phyloP scores from a whole-genome alignment of 2,113 vertebrate species.

The Brachyhypopomus gauderio region DNA sequence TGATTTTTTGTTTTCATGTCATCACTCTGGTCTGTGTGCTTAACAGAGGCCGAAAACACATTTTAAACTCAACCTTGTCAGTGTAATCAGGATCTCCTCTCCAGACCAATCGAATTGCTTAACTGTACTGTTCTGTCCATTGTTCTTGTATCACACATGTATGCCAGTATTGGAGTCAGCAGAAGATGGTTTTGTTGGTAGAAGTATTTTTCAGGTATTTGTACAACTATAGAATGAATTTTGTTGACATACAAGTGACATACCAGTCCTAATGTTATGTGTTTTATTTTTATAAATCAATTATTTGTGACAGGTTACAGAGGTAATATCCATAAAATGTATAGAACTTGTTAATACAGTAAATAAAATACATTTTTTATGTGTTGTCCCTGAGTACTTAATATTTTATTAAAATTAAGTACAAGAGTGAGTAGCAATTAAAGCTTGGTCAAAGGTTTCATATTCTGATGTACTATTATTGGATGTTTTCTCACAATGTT shows the following conservation, averaged over 20 bases:
- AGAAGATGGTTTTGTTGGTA: slow-evolving; percentile 47
- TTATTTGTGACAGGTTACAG: slow-evolving; percentile 74
- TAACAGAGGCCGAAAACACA: slow-evolving; percentile 13
- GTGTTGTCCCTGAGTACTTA: slow-evolving; percentile 67
- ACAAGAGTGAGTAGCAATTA: neutral
- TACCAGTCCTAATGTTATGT: slow-evolving; percentile 63
- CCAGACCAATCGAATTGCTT: neutral
- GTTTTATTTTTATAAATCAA: slow-evolving; percentile 81
- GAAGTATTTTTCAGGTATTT: slow-evolving; percentile 57
- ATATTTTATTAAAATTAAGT: slow-evolving; percentile 12
- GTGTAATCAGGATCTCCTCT: slow-evolving; percentile 46
- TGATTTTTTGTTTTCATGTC: slow-evolving; percentile 19
- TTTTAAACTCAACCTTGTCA: slow-evolving; percentile 21
- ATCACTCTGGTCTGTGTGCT: slow-evolving; percentile 20
- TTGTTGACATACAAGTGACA: slow-evolving; percentile 54
- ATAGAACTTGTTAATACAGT: slow-evolving; percentile 78
- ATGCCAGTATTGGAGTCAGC: slow-evolving; percentile 39
- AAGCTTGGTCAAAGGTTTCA: neutral
- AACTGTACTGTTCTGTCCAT: slow-evolving; percentile 46
- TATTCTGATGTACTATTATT: too few relatives aligned
- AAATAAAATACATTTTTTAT: slow-evolving; percentile 79
- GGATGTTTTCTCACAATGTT: too few relatives aligned
- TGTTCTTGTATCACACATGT: slow-evolving; percentile 45
- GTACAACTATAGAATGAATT: slow-evolving; percentile 59
- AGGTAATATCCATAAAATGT: slow-evolving; percentile 74